Base-by-base conservation (phyloP, 2,888 invertebrate genomes). In the Rhamphomyia laevipes region DNA sequence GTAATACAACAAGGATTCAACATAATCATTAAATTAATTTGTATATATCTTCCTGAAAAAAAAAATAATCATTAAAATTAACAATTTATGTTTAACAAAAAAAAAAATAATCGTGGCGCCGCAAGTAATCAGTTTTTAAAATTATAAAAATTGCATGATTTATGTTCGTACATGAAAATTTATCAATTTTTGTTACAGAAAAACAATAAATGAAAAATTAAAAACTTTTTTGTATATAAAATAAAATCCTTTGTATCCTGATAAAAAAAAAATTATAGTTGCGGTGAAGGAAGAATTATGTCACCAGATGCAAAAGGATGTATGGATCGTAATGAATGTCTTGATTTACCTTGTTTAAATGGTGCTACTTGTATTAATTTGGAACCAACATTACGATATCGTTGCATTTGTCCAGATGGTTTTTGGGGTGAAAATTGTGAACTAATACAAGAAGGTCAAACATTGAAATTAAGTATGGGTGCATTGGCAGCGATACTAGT, bases 401-500 rank as follows among this genome's bases (percentile, higher is more conserved):
- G 87, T 67, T 94, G 94, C 74, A 83, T 86, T 61, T 94, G 93
- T 66, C 87, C 86, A 43, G 88, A 90, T 61, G 91, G 92, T 57
- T 93, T 85, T 74, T 90, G 89, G 85, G 93, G 93, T 62, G 88
- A 89, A 70, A 89, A 90, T 75, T 94, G 95, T 73, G 92, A 91
- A 68, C 82, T 91, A 59, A 84, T 90, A 56, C 89, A 91, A 67
- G 93, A 95, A 69, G 93, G 92, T 61, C 91, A 91, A 74, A 91
- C 91, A 56, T 79, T 96, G 63, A 92, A 93, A 67, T 82, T 97
- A 67, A 92, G 94, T 75, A 91, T 91, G 84, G 93, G 94, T 59
- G 96, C 96, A 55, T 78, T 99, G 61, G 92, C 95, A 55, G 94
- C 95, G 66, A 96, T 99, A 70, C 81, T 97, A 71, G 90, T 96